Evolutionary conservation across 35 echinoderm and acorn worm species (phyloP).

Genomic region (Amphiura filiformis): DNA sequence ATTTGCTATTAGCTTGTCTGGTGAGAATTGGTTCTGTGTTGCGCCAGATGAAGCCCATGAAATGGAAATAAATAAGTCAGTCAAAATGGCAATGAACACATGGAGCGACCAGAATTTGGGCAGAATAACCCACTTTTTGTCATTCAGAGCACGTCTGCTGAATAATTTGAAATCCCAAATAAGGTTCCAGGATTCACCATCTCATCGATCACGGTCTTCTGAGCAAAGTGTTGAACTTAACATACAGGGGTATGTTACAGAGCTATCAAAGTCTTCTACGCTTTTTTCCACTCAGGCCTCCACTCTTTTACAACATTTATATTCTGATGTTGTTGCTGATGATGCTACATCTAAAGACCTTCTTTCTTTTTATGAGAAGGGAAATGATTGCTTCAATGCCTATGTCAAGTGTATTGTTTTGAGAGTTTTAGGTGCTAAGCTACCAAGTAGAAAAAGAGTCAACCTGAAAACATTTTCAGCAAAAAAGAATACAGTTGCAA

Average conservation of each 20-base stretch:
- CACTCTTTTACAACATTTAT: slow-evolving; percentile 6
- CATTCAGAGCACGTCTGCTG: background rate
- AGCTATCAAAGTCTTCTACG: background rate
- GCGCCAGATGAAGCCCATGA: slow-evolving; percentile 67
- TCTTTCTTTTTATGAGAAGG: slow-evolving; percentile 24
- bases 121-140: slow-evolving; percentile 41
- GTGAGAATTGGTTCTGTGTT: slow-evolving; percentile 23
- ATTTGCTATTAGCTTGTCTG: slow-evolving; percentile 51
- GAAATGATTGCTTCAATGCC: slow-evolving; percentile 12
- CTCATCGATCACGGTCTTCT: background rate
- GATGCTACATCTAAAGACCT: background rate
- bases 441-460: slow-evolving; percentile 1
- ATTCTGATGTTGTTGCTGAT: background rate
- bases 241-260: background rate
- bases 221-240: slow-evolving; percentile 7
- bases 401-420: slow-evolving; percentile 42
- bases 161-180: slow-evolving; percentile 22
- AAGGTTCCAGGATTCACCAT: background rate
- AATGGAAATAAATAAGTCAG: slow-evolving; percentile 60
- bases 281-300: background rate
- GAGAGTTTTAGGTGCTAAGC: slow-evolving; percentile 2
- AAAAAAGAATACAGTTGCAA: background rate
- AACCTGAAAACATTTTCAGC: slow-evolving; percentile 29
- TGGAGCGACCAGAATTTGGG: slow-evolving; percentile 29
- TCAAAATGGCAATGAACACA: slow-evolving; percentile 46